phyloP scores from a whole-genome alignment of 2,797 vertebrate species.

The Harpagifer antarcticus region DNA sequence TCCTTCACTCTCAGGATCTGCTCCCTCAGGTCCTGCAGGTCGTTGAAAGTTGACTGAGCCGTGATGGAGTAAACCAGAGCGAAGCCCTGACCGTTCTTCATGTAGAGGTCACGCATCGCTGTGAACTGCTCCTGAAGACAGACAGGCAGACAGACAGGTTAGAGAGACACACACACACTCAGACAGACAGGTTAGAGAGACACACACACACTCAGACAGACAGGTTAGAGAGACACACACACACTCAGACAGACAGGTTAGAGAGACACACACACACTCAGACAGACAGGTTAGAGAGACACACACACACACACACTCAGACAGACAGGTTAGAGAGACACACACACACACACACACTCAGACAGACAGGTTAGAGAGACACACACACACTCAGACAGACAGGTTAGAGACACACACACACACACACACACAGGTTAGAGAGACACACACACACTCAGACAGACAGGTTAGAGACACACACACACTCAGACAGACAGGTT shows the following conservation, averaged over 20 bases:
- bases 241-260: background rate
- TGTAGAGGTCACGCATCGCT: constrained; percentile 99
- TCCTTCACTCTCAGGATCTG: constrained; percentile 99
- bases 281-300: background rate
- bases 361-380: no score
- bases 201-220: background rate
- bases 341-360: no score
- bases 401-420: no score
- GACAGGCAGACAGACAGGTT: constrained; percentile 53
- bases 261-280: background rate
- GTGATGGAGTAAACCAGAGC: constrained; percentile 99
- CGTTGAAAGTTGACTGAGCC: constrained; percentile 99
- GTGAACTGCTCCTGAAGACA: constrained; percentile 98
- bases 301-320: no score
- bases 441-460: background rate
- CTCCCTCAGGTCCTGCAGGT: constrained; percentile 98
- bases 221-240: background rate
- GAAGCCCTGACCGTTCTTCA: constrained; percentile 99
- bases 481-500: no score
- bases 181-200: background rate
- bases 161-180: background rate
- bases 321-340: no score
- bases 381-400: no score
- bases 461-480: background rate
- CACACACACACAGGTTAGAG: no score